phyloP scores from a whole-genome alignment of 2,797 vertebrate species.

The Takifugu rubripes region DNA sequence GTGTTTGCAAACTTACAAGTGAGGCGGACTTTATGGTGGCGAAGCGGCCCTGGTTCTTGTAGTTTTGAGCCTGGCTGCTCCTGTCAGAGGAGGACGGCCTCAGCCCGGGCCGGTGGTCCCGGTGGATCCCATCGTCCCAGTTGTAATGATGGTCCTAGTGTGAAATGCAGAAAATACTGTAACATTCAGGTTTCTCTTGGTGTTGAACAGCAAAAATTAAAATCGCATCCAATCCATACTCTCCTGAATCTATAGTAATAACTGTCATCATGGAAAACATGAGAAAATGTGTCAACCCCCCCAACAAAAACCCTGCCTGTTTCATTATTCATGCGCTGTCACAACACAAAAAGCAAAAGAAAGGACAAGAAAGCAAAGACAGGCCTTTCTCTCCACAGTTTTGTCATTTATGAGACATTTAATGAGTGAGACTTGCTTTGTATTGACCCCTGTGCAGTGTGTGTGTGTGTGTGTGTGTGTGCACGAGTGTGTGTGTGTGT shows the following conservation, averaged over 20 bases:
- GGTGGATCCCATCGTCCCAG: conserved; percentile 92
- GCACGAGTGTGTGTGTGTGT: conserved; percentile 8
- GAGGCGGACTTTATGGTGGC: conserved; percentile 99
- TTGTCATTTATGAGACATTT: conserved; percentile 23
- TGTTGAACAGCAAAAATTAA: too few relatives aligned
- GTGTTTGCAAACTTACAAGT: conserved; percentile 80
- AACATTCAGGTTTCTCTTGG: too few relatives aligned
- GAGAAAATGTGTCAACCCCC: conserved; percentile 22
- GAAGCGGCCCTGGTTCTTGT: conserved; percentile 95
- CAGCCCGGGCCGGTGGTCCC: conserved; percentile 88
- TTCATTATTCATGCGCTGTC: conserved; percentile 52
- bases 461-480: conserved; percentile 13
- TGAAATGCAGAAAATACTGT: conserved; percentile 35
- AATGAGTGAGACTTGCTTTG: conserved; percentile 30
- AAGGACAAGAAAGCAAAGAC: conserved; percentile 44
- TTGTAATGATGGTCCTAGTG: conserved; percentile 93
- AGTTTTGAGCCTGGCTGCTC: conserved; percentile 88
- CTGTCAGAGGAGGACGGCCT: conserved; percentile 87
- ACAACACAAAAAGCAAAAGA: conserved; percentile 53
- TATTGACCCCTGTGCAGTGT: conserved; percentile 27
- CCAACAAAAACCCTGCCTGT: conserved; percentile 23
- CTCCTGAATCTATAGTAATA: too few relatives aligned
- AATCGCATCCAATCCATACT: too few relatives aligned
- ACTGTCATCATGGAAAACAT: not conserved
- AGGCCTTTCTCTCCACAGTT: conserved; percentile 20